These are phyloP conservation scores for Anadara kagoshimensis DNA, from an alignment of 1,140 invertebrate genomes.

Conservation along the genomic window DNA sequence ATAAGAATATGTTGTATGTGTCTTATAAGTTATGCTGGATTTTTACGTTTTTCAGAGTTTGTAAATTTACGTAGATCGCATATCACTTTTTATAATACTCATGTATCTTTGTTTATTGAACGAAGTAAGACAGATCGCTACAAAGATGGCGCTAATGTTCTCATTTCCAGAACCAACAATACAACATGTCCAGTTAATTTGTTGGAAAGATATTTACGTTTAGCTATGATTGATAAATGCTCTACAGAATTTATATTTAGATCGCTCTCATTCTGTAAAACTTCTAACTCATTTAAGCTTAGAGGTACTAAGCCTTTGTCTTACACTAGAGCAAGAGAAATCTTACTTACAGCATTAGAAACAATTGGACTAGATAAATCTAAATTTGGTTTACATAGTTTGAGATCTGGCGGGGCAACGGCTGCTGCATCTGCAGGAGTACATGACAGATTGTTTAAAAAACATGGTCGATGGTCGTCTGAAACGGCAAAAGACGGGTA, in stretches of 20 bases:
- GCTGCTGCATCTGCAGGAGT: constrained; percentile 5
- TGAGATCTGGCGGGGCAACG: constrained; percentile 13
- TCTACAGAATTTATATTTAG: constrained; percentile 15
- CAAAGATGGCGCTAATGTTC: constrained; percentile 1
- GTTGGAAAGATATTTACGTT: constrained; percentile 15
- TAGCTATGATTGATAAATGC: neutral
- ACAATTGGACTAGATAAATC: constrained; percentile 14
- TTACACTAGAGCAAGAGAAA: constrained; percentile 19
- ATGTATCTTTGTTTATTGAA: constrained; percentile 10
- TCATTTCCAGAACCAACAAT: constrained; percentile 5
- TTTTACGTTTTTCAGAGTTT: constrained; percentile 12
- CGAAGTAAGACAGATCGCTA: constrained; percentile 3
- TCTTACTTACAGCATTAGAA: constrained; percentile 9
- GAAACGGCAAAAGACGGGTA: constrained; percentile 15
- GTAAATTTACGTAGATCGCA: neutral
- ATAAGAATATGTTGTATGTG: constrained; percentile 15
- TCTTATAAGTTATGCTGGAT: constrained; percentile 13
- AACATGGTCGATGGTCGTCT: constrained; percentile 4
- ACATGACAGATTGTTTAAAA: constrained; percentile 11
- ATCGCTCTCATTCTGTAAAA: constrained; percentile 10
- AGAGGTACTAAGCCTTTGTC: constrained; percentile 6
- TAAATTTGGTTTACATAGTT: constrained; percentile 24
- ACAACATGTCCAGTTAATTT: constrained; percentile 15
- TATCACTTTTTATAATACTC: neutral
- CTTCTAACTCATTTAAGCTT: neutral